phyloP scores from a whole-genome alignment of 35 echinoderm and acorn worm species.

The Chiridota heheva region DNA sequence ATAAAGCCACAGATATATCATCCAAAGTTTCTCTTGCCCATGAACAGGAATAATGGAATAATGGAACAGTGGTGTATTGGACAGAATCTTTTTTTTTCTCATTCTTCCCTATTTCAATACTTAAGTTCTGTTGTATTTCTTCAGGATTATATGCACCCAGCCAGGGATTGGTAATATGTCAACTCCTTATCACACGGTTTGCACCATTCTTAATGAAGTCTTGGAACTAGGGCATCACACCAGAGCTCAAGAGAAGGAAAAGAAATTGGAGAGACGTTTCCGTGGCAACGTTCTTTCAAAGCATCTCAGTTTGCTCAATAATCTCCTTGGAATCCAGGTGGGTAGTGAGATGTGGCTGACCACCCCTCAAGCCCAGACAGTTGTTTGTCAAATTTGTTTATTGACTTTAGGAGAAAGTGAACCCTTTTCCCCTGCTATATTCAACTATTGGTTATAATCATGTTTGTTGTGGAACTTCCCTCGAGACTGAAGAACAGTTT shows the following conservation, averaged over 20 bases:
- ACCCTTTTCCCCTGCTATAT: no score
- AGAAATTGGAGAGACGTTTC: constrained; percentile 50
- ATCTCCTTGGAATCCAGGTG: constrained; percentile 93
- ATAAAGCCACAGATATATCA: no score
- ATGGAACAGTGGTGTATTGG: no score
- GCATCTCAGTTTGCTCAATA: constrained; percentile 68
- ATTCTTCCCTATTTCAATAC: neutral
- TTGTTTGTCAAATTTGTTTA: no score
- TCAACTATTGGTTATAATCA: no score
- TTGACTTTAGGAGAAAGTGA: no score
- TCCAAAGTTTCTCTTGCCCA: no score
- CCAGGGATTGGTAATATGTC: constrained; percentile 46
- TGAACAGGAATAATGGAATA: no score
- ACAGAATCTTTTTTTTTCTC: constrained; percentile 9
- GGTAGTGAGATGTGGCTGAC: no score
- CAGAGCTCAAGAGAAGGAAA: constrained; percentile 68
- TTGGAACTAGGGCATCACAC: constrained; percentile 40
- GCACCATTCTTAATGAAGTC: constrained; percentile 46
- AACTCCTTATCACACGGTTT: constrained; percentile 83
- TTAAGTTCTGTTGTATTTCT: neutral
- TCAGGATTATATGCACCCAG: constrained; percentile 52
- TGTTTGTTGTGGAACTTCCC: no score
- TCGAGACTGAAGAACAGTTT: no score
- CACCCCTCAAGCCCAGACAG: no score
- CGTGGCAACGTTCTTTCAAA: constrained; percentile 39